phyloP scores from a whole-genome alignment of 2,888 invertebrate genomes.

The Fabriciana adippe region DNA sequence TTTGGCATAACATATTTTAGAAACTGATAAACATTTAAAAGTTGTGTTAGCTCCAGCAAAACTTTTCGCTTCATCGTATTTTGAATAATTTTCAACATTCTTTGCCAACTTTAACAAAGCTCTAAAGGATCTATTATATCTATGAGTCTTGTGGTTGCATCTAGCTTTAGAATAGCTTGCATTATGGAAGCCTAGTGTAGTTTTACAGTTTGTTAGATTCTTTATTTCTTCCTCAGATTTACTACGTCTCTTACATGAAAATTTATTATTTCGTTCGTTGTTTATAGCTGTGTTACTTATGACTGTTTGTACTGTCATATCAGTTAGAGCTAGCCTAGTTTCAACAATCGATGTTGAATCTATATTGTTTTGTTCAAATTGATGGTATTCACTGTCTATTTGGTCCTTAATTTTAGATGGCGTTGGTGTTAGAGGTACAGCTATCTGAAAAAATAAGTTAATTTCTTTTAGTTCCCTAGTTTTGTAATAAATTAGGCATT shows the following conservation, averaged over 20 bases:
- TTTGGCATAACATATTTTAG: constrained; percentile 40
- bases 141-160: constrained; percentile 44
- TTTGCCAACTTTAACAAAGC: constrained; percentile 15
- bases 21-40: constrained; percentile 11
- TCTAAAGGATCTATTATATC: constrained; percentile 16
- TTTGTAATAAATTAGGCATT: too few relatives aligned
- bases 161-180: constrained; percentile 20
- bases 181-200: constrained; percentile 48
- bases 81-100: constrained; percentile 11
- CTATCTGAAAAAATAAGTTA: constrained; percentile 55
- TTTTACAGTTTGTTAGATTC: constrained; percentile 43
- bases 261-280: constrained; percentile 19
- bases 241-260: constrained; percentile 44
- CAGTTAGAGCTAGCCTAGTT: constrained; percentile 16
- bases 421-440: constrained; percentile 51
- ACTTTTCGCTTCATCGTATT: constrained; percentile 11
- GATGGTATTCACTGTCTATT: constrained; percentile 41
- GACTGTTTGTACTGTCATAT: constrained; percentile 24
- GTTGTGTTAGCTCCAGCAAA: neutral
- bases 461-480: neutral
- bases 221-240: constrained; percentile 55
- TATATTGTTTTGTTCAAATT: neutral
- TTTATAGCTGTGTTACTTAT: constrained; percentile 26
- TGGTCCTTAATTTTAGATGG: constrained; percentile 38
- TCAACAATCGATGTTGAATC: constrained; percentile 11